A percentile compares a stretch with the other conserved stretches of the same genome.
These are phyloP conservation scores for Paramuricea clavata DNA, from an alignment of 92 coral and sea anemone genomes.

Conservation along the genomic window DNA sequence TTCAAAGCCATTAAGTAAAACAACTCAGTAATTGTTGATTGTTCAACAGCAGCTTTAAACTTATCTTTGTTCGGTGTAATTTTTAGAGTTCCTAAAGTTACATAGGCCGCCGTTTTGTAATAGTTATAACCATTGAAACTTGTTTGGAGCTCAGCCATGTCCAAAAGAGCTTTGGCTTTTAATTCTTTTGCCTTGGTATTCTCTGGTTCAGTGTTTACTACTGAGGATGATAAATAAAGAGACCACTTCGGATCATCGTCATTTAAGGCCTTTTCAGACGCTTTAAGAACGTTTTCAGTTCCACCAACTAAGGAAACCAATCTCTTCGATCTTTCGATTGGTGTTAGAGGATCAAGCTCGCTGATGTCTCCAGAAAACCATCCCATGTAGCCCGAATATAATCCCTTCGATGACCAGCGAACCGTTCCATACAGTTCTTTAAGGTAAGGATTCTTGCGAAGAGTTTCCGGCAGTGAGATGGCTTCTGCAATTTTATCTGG, in stretches of 20 bases:
- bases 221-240: no score
- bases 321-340: background rate
- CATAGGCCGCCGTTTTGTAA: no score
- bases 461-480: background rate
- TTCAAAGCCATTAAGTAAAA: no score
- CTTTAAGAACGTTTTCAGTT: background rate
- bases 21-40: no score
- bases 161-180: no score
- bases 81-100: no score
- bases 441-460: background rate
- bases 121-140: no score
- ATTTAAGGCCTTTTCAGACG: background rate
- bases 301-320: background rate
- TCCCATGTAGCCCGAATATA: background rate
- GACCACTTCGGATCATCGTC: background rate
- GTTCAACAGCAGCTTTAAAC: no score
- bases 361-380: background rate
- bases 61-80: no score
- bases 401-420: background rate
- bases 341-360: background rate
- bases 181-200: no score
- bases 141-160: no score
- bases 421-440: background rate
- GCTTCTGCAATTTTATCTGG: slow-evolving; percentile 12
- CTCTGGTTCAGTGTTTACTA: no score